Percentiles rank a stretch among this genome's conserved stretches.
These are phyloP conservation scores for Euwallacea fornicatus DNA, from an alignment of 1,140 invertebrate species.

Conservation along the genomic window DNA sequence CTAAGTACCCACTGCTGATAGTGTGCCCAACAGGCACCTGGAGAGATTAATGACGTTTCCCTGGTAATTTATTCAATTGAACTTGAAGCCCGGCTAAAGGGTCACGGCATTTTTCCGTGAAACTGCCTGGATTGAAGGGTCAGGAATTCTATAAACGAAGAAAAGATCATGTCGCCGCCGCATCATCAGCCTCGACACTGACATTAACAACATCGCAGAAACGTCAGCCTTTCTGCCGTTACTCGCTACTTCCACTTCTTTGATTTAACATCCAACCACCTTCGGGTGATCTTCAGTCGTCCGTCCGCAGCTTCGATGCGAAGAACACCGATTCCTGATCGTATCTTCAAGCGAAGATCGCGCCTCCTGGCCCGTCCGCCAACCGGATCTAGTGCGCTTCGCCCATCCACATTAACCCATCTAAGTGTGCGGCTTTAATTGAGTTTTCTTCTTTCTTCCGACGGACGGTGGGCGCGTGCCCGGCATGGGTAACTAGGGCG, in stretches of 20 bases:
- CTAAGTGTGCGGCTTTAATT: constrained; percentile 12
- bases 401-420: constrained; percentile 8
- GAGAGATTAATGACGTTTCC: constrained; percentile 14
- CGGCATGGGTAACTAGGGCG: constrained; percentile 25
- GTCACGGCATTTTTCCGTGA: neutral
- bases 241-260: constrained; percentile 31
- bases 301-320: constrained; percentile 23
- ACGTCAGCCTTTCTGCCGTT: constrained; percentile 31
- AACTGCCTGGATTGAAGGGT: neutral
- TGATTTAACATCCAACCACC: constrained; percentile 35
- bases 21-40: neutral
- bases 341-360: constrained; percentile 15
- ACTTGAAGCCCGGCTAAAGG: neutral
- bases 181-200: constrained; percentile 28
- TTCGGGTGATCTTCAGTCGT: constrained; percentile 31
- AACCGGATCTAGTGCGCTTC: constrained; percentile 22
- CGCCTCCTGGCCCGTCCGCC: constrained; percentile 7
- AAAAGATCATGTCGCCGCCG: too few relatives aligned
- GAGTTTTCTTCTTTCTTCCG: constrained; percentile 19
- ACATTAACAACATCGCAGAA: constrained; percentile 19
- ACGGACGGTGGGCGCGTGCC: constrained; percentile 23
- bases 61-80: constrained; percentile 13
- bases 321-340: constrained; percentile 9
- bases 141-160: neutral
- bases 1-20: constrained; percentile 24